Evolutionary conservation across 2,113 vertebrate genomes (phyloP).

Genomic region (Cheirogaleus medius): DNA sequence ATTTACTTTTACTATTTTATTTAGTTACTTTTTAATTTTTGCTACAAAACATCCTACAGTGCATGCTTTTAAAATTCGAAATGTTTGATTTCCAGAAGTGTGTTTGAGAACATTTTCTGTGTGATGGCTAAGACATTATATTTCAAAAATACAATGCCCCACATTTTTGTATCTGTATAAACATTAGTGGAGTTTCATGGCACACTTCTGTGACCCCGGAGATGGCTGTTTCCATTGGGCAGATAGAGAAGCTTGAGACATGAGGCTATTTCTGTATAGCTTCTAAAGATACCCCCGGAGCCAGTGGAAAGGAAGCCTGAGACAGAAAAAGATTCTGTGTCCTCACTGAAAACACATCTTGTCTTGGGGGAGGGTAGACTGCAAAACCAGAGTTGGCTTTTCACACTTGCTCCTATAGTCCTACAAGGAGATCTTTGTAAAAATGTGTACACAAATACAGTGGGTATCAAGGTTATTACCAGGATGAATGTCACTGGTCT

Average conservation of each 20-base stretch:
- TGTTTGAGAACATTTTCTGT: constrained; percentile 4
- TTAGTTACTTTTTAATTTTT: neutral
- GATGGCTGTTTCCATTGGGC: neutral
- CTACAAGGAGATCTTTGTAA: constrained; percentile 41
- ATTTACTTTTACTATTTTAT: constrained; percentile 32
- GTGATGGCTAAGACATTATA: neutral
- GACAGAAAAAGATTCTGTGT: constrained; percentile 32
- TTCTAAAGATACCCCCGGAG: constrained; percentile 22
- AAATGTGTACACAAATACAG: neutral
- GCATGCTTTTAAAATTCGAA: constrained; percentile 14
- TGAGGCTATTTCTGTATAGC: constrained; percentile 24
- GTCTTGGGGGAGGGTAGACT: neutral
- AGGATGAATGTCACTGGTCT: neutral
- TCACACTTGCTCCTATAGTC: neutral
- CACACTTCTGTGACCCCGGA: neutral
- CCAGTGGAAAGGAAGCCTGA: neutral
- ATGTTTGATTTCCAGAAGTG: constrained; percentile 14
- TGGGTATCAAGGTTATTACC: neutral
- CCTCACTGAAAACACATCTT: neutral
- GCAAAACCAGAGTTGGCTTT: neutral
- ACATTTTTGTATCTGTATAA: neutral
- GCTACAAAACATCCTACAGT: no score
- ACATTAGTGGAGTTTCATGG: neutral
- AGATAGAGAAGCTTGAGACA: constrained; percentile 17
- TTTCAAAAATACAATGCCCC: neutral